Evolutionary conservation across 2,113 vertebrate species (phyloP).

Genomic region (Chlorodrepanis virens): DNA sequence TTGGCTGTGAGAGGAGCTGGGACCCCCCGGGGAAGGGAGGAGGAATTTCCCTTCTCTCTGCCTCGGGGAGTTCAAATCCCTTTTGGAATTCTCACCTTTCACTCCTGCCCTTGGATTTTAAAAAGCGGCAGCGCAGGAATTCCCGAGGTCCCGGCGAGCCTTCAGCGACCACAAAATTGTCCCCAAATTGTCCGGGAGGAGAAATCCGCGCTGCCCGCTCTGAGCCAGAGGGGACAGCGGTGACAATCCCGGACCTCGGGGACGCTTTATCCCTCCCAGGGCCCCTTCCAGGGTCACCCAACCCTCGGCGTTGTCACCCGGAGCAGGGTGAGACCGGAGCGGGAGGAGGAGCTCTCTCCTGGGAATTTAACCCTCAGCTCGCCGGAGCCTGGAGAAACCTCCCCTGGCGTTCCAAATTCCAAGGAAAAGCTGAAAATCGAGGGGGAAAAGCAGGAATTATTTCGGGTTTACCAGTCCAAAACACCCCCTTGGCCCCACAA

Average conservation of each 20-base stretch:
- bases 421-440: not conserved
- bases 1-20: not conserved
- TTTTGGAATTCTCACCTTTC: not conserved
- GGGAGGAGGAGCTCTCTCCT: not conserved
- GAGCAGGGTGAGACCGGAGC: not conserved
- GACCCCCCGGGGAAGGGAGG: not conserved
- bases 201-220: not conserved
- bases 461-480: not conserved
- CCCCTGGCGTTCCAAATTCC: not conserved
- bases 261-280: fast-evolving
- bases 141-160: not conserved
- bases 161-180: not conserved
- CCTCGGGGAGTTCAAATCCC: not conserved
- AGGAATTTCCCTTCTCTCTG: not conserved
- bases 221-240: not conserved
- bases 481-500: not conserved
- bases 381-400: not conserved
- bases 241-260: not conserved
- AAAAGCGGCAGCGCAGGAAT: not conserved
- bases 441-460: not conserved
- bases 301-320: not conserved
- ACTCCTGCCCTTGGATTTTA: not conserved
- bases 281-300: not conserved
- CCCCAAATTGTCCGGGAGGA: not conserved
- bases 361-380: not conserved